phyloP scores from a whole-genome alignment of 2,113 vertebrate species.

The Ornithorhynchus anatinus region DNA sequence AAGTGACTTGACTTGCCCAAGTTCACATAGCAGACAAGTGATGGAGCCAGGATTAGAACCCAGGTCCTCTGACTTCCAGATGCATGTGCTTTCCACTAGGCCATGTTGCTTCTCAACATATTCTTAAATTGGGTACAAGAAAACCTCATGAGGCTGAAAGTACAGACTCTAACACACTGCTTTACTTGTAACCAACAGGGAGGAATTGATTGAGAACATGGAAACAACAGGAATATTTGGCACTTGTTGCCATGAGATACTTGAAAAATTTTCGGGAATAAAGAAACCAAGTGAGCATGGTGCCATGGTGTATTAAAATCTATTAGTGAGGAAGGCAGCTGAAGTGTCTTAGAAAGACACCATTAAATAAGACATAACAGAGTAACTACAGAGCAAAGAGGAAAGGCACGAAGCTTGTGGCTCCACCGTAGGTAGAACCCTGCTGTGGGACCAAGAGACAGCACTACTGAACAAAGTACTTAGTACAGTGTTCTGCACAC shows the following conservation, averaged over 20 bases:
- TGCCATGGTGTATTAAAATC: conserved; percentile 14
- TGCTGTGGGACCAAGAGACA: no score
- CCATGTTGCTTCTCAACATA: no score
- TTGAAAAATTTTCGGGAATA: conserved; percentile 12
- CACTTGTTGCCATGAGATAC: background rate
- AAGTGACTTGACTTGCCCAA: no score
- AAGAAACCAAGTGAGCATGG: conserved; percentile 8
- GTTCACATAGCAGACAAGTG: no score
- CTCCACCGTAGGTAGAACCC: no score
- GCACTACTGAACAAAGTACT: no score
- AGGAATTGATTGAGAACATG: background rate
- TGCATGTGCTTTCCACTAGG: no score
- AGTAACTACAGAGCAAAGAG: no score
- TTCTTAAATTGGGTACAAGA: background rate
- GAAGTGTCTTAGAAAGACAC: background rate
- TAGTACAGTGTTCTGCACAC: no score
- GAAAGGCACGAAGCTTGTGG: no score
- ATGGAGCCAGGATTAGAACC: no score
- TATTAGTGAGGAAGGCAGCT: background rate
- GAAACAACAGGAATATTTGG: background rate
- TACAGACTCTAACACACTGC: background rate
- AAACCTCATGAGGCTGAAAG: background rate
- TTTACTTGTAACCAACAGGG: background rate
- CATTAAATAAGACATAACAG: background rate
- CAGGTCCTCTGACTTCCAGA: no score